Base-by-base conservation (phyloP, 1,140 invertebrate genomes). In the Danaus plexippus region DNA sequence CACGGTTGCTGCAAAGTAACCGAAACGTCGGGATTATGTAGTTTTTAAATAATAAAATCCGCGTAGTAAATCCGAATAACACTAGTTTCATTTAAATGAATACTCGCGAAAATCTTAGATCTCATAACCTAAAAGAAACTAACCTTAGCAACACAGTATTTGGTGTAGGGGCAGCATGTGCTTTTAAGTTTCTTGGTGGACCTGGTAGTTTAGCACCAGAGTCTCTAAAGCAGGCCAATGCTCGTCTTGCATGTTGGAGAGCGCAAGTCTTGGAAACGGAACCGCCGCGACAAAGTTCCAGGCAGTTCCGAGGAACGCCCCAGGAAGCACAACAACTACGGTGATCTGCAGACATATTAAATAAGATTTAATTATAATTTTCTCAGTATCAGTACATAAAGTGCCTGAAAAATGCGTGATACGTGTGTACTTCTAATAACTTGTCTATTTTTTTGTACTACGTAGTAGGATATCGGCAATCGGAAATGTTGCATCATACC, bases 221-320 rank as follows among this genome's bases (percentile, higher is more conserved):
- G 76, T 94, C 93, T 48, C 94, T 89, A 82, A 96, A 96, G 80
- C 94, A 96, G 9, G 90, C 90, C 45, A 95, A 89, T 42, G 95
- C 95, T 43, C 91, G 89, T 48, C 92, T 89, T 1, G 93, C 92
- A 69, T 94, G 92, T 18, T 91, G 89, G 1, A 95, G 73, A 1
- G 92, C 90, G 69, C 94, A 96, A 1, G 91, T 76, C 52, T 91
- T 90, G 41, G 89, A 74, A 15, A 77, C 80, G 0, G 70, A 56
- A 8, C 77, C 86, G 0, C 79, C 84, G 51, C 88, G 81, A 69
- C 93, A 94, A 89, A 93, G 93, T 71, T 94, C 93, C 41, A 95
- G 81, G 71, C 94, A 95, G 43, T 89, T 88, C 7, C 91, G 85
- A 0, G 93, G 93, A 6, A 96, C 92, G 13, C 92, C 91, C 73